Evolutionary conservation across 2,888 invertebrate species (phyloP).

Genomic region (Bellardia bayeri): DNA sequence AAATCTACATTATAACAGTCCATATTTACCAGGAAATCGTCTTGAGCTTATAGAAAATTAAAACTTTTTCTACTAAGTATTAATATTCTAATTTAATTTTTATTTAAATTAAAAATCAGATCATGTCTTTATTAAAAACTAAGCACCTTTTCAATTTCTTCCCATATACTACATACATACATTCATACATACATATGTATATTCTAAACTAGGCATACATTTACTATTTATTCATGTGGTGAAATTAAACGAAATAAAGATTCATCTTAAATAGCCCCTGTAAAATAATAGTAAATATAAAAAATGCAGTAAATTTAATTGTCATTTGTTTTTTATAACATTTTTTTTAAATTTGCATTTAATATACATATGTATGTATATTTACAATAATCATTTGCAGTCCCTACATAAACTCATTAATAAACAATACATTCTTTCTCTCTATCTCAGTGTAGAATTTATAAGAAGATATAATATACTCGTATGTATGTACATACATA

Average conservation of each 20-base stretch:
- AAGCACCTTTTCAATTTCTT: background rate
- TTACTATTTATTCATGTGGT: background rate
- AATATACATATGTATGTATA: no score
- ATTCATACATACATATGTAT: no score
- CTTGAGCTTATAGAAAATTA: no score
- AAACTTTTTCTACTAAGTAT: background rate
- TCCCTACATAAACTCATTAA: slow-evolving; percentile 22
- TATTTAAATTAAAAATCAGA: background rate
- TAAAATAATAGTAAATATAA: background rate
- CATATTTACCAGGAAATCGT: no score
- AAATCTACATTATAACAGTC: no score
- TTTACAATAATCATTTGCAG: no score
- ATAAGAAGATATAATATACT: background rate
- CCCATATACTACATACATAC: no score
- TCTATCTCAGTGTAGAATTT: background rate
- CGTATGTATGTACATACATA: no score
- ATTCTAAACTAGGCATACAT: background rate
- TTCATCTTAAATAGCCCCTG: background rate
- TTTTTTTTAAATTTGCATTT: background rate
- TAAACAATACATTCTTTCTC: background rate
- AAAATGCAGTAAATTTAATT: background rate
- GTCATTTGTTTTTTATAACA: background rate
- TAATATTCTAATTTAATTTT: background rate
- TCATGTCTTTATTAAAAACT: background rate
- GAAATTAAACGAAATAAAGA: slow-evolving; percentile 1